phyloP scores from a whole-genome alignment of 2,888 invertebrate species.

The Podotricha telesiphe region DNA sequence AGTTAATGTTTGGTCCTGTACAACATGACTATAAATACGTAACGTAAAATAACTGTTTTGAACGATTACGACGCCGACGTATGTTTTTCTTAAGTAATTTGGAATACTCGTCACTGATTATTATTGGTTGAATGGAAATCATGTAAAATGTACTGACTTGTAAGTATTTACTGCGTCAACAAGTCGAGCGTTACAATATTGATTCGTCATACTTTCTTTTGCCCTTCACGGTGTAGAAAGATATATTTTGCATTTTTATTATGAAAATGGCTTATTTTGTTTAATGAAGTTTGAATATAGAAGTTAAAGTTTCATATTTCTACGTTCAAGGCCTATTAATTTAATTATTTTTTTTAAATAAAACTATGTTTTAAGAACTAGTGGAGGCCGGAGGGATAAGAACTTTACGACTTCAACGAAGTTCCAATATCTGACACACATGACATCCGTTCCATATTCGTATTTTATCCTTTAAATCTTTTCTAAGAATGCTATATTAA shows the following conservation, averaged over 20 bases:
- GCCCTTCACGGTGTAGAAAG: slow-evolving; percentile 52
- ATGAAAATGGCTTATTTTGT: not conserved
- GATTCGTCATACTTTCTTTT: slow-evolving; percentile 72
- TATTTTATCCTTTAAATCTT: slow-evolving; percentile 30
- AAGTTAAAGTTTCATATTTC: not conserved
- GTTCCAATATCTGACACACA: slow-evolving; percentile 31
- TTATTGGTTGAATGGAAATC: slow-evolving; percentile 31
- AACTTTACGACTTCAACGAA: slow-evolving; percentile 12
- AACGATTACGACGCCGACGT: slow-evolving; percentile 37
- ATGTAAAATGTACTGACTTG: not conserved
- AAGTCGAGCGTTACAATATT: slow-evolving; percentile 51
- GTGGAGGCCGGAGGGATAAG: slow-evolving; percentile 14
- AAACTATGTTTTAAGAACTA: not conserved
- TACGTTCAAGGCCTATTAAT: not conserved
- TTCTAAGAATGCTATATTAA: slow-evolving; percentile 33
- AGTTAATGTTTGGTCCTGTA: slow-evolving; percentile 30
- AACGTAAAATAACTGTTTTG: slow-evolving; percentile 44
- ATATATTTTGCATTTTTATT: slow-evolving; percentile 41
- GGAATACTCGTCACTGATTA: slow-evolving; percentile 33
- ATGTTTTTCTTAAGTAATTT: slow-evolving; percentile 44
- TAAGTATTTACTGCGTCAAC: slow-evolving; percentile 28
- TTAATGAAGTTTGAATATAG: not conserved
- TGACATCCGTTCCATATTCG: slow-evolving; percentile 40
- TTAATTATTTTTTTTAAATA: not conserved
- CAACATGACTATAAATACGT: slow-evolving; percentile 42